Percentiles rank a stretch among this genome's conserved stretches.
Evolutionary conservation across 2,113 vertebrate genomes (phyloP).

Genomic region (Takifugu bimaculatus): DNA sequence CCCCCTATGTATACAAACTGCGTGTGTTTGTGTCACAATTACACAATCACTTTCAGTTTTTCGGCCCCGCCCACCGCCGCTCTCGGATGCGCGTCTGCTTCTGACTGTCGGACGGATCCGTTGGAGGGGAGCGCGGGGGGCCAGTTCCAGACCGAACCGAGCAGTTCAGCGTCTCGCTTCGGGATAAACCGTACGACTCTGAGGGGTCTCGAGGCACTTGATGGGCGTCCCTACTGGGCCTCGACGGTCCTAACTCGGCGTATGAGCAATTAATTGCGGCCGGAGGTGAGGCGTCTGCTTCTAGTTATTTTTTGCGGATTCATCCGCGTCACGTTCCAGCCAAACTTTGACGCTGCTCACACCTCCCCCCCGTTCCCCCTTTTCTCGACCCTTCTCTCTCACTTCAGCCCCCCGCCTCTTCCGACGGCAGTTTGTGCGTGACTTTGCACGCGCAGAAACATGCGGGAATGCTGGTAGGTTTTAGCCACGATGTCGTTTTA

Average conservation of each 20-base stretch:
- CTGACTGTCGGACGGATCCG: constrained; percentile 52
- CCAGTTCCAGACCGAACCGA: constrained; percentile 42
- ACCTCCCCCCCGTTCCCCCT: not conserved
- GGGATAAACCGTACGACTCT: constrained; percentile 13
- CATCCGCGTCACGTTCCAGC: constrained; percentile 42
- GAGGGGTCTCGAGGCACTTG: constrained; percentile 25
- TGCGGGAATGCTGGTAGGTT: not conserved
- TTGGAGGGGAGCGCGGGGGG: constrained; percentile 7
- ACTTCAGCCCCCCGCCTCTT: not conserved
- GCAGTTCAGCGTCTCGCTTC: constrained; percentile 61
- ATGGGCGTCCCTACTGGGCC: constrained; percentile 33
- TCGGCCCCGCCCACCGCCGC: constrained; percentile 29
- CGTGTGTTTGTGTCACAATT: constrained; percentile 29
- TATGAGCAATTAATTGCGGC: constrained; percentile 8
- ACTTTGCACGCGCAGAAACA: not conserved
- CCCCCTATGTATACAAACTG: not conserved
- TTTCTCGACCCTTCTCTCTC: not conserved
- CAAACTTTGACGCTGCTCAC: constrained; percentile 61
- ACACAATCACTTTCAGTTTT: constrained; percentile 60
- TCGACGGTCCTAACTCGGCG: constrained; percentile 2
- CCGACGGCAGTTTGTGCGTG: not conserved
- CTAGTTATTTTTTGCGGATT: constrained; percentile 9
- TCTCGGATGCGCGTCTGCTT: constrained; percentile 10
- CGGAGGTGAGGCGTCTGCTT: constrained; percentile 35
- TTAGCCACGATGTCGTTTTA: too few species aligned